phyloP scores from a whole-genome alignment of 2,888 invertebrate species.

The Adelognathus sp. region DNA sequence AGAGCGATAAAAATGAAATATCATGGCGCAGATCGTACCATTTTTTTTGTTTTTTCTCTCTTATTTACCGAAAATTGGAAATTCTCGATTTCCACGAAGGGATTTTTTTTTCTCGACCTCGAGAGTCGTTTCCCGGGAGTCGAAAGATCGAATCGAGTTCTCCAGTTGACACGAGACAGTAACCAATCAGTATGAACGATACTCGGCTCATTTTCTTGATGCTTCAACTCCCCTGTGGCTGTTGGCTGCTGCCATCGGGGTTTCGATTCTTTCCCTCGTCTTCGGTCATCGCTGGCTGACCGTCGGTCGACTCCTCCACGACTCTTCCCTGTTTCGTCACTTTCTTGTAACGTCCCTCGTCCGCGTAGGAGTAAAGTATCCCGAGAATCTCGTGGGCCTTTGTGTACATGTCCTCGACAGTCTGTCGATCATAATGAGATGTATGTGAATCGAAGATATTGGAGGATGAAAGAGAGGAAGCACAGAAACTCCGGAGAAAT shows the following conservation, averaged over 20 bases:
- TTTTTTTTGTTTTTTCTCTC: background rate
- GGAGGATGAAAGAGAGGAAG: no score
- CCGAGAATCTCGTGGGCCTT: slow-evolving; percentile 87
- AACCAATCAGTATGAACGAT: background rate
- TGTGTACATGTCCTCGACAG: slow-evolving; percentile 86
- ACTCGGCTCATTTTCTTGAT: background rate
- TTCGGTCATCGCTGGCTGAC: background rate
- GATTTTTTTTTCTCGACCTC: background rate
- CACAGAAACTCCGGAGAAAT: no score
- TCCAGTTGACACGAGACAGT: background rate
- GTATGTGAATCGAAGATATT: no score
- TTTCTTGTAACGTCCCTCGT: slow-evolving; percentile 64
- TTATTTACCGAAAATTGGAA: background rate
- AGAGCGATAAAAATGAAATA: background rate
- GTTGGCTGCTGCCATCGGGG: background rate
- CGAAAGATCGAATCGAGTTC: background rate
- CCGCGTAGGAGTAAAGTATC: slow-evolving; percentile 70
- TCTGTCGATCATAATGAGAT: slow-evolving; percentile 83
- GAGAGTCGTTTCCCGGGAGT: background rate
- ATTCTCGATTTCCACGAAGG: background rate
- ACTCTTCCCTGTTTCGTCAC: slow-evolving; percentile 24
- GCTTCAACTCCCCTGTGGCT: background rate
- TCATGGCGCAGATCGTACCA: background rate
- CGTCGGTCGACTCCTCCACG: background rate
- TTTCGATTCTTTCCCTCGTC: background rate